Percentiles rank a stretch among this genome's conserved stretches.
phyloP scores from a whole-genome alignment of 2,888 invertebrate species.

The Monoplex corrugatus region DNA sequence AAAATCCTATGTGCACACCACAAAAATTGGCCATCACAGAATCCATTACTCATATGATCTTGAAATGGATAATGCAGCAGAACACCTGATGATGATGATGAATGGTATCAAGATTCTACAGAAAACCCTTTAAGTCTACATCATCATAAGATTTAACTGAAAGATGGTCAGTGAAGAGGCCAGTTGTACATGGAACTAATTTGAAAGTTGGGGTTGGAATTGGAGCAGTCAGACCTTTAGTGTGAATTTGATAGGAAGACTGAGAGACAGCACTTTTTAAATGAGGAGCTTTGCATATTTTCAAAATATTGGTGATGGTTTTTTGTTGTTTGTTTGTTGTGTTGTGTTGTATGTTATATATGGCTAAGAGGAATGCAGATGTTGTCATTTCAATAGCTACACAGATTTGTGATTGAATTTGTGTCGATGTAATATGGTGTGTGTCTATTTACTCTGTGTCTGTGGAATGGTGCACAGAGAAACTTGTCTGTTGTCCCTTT shows the following conservation, averaged over 20 bases:
- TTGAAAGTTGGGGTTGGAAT: no score
- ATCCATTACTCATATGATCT: no score
- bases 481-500: constrained; percentile 48
- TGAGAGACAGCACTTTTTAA: not conserved
- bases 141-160: no score
- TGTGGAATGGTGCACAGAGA: constrained; percentile 44
- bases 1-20: no score
- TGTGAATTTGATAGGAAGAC: not conserved
- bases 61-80: no score
- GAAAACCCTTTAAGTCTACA: no score
- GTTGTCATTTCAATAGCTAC: not conserved
- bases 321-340: not conserved
- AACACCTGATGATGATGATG: no score
- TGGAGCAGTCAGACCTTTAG: not conserved
- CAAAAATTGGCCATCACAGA: no score
- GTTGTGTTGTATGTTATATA: not conserved
- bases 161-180: no score
- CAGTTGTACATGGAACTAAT: no score
- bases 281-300: not conserved
- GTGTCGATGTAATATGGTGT: not conserved
- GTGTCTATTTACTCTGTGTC: constrained; percentile 7
- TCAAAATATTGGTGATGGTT: not conserved
- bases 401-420: not conserved
- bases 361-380: not conserved
- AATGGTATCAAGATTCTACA: no score